Evolutionary conservation across 2,113 vertebrate genomes (phyloP).

Genomic region (Chionomys nivalis): DNA sequence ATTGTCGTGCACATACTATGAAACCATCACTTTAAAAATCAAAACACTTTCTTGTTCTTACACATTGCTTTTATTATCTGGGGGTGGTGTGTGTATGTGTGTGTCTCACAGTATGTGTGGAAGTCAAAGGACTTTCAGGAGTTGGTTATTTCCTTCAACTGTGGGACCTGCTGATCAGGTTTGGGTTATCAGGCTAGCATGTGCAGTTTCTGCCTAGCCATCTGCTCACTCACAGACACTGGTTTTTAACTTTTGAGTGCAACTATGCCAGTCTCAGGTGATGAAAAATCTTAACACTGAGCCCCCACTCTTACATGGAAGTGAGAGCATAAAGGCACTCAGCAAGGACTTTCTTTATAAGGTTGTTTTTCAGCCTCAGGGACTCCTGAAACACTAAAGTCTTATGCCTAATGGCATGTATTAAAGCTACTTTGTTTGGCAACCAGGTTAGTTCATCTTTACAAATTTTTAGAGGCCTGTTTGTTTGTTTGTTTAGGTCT

Average conservation of each 20-base stretch:
- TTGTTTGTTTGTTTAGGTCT: neutral
- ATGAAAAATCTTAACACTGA: neutral
- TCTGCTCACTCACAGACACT: neutral
- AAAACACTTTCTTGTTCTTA: neutral
- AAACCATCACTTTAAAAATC: neutral
- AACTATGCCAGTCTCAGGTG: neutral
- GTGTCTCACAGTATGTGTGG: neutral
- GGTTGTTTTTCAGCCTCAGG: constrained; percentile 20
- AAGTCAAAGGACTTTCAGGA: neutral
- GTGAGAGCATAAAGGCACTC: neutral
- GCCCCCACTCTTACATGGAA: neutral
- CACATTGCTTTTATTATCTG: neutral
- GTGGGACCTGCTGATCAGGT: neutral
- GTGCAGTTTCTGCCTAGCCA: neutral
- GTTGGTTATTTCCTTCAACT: neutral
- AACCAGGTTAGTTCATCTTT: constrained; percentile 56
- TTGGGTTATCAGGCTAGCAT: neutral
- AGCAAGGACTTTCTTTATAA: neutral
- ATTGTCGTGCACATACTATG: neutral
- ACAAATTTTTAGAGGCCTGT: neutral
- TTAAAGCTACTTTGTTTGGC: constrained; percentile 54
- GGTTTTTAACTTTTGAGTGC: constrained; percentile 16
- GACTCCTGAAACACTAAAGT: neutral
- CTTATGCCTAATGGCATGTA: constrained; percentile 33
- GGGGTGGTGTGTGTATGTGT: neutral